These are phyloP conservation scores for Amblyopsis rosae DNA, from an alignment of 2,113 vertebrate species.

Conservation along the genomic window DNA sequence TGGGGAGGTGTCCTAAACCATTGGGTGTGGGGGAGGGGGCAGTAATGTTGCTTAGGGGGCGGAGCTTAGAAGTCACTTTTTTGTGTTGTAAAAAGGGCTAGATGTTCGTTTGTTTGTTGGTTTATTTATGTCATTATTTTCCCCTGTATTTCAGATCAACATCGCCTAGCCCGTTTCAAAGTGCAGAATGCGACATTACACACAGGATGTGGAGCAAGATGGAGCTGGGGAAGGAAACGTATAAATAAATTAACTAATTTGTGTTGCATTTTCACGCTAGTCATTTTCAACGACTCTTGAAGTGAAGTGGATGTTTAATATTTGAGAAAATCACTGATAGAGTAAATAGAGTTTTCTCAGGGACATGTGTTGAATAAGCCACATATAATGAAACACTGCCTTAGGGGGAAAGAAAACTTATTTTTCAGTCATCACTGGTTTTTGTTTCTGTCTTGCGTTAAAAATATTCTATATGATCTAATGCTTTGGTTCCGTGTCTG, in stretches of 20 bases:
- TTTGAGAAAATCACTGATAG: not conserved
- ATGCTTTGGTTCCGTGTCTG: constrained; percentile 41
- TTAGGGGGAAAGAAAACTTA: not conserved
- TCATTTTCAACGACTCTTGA: constrained; percentile 25
- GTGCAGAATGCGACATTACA: constrained; percentile 21
- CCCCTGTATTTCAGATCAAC: constrained; percentile 27
- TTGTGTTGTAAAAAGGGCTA: constrained; percentile 13
- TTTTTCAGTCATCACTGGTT: no score
- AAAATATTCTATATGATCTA: constrained; percentile 50
- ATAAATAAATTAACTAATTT: constrained; percentile 39
- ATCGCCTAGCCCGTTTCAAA: not conserved
- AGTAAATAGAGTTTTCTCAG: not conserved
- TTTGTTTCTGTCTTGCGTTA: constrained; percentile 17
- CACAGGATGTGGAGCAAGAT: constrained; percentile 41
- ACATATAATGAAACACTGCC: not conserved
- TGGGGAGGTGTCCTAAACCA: constrained; percentile 45
- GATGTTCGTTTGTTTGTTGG: not conserved
- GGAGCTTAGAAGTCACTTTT: constrained; percentile 26
- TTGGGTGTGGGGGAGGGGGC: constrained; percentile 6
- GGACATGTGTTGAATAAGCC: not conserved
- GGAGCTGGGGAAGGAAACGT: constrained; percentile 12
- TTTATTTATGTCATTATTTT: constrained; percentile 8
- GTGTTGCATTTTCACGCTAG: constrained; percentile 6
- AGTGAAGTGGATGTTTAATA: constrained; percentile 18
- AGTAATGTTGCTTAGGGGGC: constrained; percentile 33